A percentile compares a stretch with the other conserved stretches of the same genome.
Conservation (phyloP, 2,888 invertebrate genomes). For the Scaeva pyrastri region DNA sequence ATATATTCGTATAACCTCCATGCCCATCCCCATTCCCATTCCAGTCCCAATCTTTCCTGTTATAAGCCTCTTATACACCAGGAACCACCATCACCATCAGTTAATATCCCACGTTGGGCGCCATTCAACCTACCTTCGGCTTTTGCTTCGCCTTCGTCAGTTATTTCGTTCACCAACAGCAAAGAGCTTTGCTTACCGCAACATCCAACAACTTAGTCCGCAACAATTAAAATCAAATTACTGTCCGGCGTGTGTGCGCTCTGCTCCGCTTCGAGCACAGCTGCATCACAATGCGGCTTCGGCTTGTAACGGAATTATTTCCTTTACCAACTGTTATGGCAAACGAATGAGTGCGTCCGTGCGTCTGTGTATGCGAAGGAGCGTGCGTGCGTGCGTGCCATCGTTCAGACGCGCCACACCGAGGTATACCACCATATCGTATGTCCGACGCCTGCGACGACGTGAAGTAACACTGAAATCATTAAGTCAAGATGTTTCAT, state of each 20-base stretch:
- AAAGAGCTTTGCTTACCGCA: slow-evolving; percentile 3
- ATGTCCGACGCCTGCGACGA: too few species aligned
- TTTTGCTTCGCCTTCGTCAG: too few species aligned
- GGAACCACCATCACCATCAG: not conserved
- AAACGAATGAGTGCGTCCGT: slow-evolving; percentile 43
- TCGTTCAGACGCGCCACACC: slow-evolving; percentile 13
- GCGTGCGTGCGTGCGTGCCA: slow-evolving; percentile 19
- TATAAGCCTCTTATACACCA: not conserved
- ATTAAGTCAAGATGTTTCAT: slow-evolving; percentile 76
- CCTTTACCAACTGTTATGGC: slow-evolving; percentile 23
- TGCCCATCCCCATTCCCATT: not conserved
- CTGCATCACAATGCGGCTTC: slow-evolving; percentile 43
- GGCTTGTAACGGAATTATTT: slow-evolving; percentile 43
- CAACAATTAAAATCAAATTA: slow-evolving; percentile 74
- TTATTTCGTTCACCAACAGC: not conserved
- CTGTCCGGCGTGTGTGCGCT: slow-evolving; percentile 55
- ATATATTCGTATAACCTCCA: not conserved
- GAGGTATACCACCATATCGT: slow-evolving; percentile 39
- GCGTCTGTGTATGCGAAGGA: not conserved
- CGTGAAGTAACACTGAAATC: slow-evolving; percentile 71
- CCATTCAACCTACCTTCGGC: slow-evolving; percentile 6
- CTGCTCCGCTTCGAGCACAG: slow-evolving; percentile 20
- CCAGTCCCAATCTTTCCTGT: not conserved
- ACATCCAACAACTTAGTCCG: slow-evolving; percentile 48
- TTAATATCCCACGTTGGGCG: not conserved